Evolutionary conservation across 2,888 invertebrate species (phyloP).

Genomic region (Sarcophaga rosellei): DNA sequence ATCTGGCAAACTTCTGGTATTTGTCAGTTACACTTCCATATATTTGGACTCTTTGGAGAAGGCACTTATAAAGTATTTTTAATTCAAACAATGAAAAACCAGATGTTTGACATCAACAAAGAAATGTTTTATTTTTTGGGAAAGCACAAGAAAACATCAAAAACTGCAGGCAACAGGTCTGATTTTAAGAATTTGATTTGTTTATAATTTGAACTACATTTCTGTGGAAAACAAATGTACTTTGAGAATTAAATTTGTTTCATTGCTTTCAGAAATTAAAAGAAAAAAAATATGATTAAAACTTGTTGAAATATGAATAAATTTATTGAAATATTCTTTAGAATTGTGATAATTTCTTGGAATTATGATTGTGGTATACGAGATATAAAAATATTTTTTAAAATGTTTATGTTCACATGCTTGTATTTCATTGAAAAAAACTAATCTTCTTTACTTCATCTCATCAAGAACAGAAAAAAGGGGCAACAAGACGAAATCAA

Average conservation of each 20-base stretch:
- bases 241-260: neutral
- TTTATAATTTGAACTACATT: neutral
- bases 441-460: neutral
- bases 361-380: neutral
- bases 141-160: neutral
- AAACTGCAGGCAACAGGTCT: neutral
- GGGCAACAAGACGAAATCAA: slow-evolving; percentile 12
- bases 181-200: neutral
- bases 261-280: too few species aligned
- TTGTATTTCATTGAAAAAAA: neutral
- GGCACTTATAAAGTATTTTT: neutral
- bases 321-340: neutral
- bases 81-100: neutral
- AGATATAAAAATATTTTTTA: too few species aligned
- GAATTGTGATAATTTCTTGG: neutral
- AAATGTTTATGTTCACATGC: neutral
- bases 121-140: neutral
- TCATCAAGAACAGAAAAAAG: neutral
- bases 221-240: neutral
- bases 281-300: neutral
- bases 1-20: neutral
- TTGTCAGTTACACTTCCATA: neutral
- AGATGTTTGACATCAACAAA: neutral
- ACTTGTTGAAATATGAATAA: neutral
- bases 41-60: neutral